Evolutionary conservation across 1,140 invertebrate genomes (phyloP), one percentile per base, ranked within the genome.

Genomic region (Ctenoplectra terminalis): DNA sequence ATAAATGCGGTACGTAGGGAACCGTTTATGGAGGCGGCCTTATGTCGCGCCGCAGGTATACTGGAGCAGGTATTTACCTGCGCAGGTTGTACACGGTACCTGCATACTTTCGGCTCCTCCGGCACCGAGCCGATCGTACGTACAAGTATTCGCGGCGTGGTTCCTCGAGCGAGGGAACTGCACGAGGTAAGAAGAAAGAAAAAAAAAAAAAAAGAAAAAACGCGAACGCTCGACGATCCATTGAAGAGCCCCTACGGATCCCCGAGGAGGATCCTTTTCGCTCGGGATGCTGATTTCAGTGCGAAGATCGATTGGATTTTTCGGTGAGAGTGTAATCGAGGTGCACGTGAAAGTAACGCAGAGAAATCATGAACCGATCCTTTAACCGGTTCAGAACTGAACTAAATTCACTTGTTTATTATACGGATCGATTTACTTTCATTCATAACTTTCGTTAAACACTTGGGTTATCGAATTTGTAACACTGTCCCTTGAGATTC

Each of bases 21-120:
- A 23, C 46, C 76, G 84, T 87, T 87, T 87, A 83, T 84, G 72
- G 81, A 54, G 81, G 67, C 46, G 75, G 66, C 23, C 66, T 75
- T 83, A 71, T 80, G 81, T 83, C 76, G 81, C 84, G 66, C 84
- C 80, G 81, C 81, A 83, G 81, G 82, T 87, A 87, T 81, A 87
- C 56, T 70, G 85, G 52, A 73, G 58, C 81, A 78, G 82, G 82
- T 87, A 87, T 87, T 87, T 87, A 87, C 56, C 77, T 17, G 76
- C 8, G 85, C 72, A 87, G 73, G 50, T 87, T 87, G 77, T 84
- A 87, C 85, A 87, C 73, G 86, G 43, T 84, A 63, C 82, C 82
- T 71, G 82, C 85, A 87, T 87, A 87, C 86, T 87, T 87, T 87
- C 73, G 71, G 75, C 72, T 86, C 63, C 75, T 75, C 72, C 61